Base-by-base conservation (phyloP, 1,140 invertebrate species). In the Antheraea pernyi region DNA sequence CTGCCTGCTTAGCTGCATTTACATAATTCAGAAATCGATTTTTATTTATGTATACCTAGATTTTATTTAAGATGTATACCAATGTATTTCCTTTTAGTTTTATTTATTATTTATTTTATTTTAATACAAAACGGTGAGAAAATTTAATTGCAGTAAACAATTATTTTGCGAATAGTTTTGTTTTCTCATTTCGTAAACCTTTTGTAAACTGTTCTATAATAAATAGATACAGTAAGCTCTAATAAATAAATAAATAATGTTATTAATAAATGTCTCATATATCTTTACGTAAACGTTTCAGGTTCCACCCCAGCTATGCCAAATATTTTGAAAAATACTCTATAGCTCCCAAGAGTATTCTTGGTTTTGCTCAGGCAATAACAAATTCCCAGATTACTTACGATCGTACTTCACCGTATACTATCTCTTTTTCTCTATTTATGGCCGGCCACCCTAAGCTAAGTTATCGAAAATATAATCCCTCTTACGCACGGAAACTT, bases 381-480 rank as follows among this genome's bases (percentile, higher is more conserved):
- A 87, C 86, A 86, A 91, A 89, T 91, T 91, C 81, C 80, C 81
- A 83, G 82, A 89, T 88, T 88, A 86, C 81, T 83, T 74, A 81
- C 77, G 76, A 39, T 64, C 70, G 67, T 68, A 65, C 70, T 65
- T 59, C 66, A 75, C 72, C 80, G 79, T 78, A 82, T 71, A 75
- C 79, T 79, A 78, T 81, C 79, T 80, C 68, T 77, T 83, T 76
- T 84, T 79, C 81, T 86, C 72, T 88, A 87, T 88, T 91, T 91
- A 90, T 90, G 89, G 86, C 82, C 64, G 72, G 68, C 77, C 76
- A 83, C 86, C 89, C 88, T 84, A 77, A 73, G 84, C 78, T 78
- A 86, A 88, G 82, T 87, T 91, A 88, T 91, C 83, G 85, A 91
- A 89, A 90, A 88, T 88, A 89, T 90, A 91, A 91, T 91, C 82